phyloP scores from a whole-genome alignment of 2,113 vertebrate genomes.

The cattle (Bos taurus) region ARS-UCD2.0 NC_037336.1:54927001-54927500 shows the following conservation, averaged over 20 bases:
- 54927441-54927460: not conserved
- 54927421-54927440: not conserved
- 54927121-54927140: not conserved
- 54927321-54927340: not conserved
- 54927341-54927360: not conserved
- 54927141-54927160: not conserved
- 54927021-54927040: not conserved
- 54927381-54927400: not conserved
- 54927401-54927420: not conserved
- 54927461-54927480: not conserved
- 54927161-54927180: not conserved
- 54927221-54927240: not conserved
- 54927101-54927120: not conserved
- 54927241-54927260: not conserved
- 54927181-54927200: not conserved
- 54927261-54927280: not conserved
- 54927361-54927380: not conserved
- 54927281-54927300: not conserved
- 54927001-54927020: not conserved
- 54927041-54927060: not conserved
- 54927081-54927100: not conserved
- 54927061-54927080: not conserved
- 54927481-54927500: not conserved
- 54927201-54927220: not conserved
- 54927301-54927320: not conserved